Percentiles rank a stretch among this genome's conserved stretches.
Conservation (phyloP, 2,888 invertebrate genomes). For the Syrphus vitripennis region DNA sequence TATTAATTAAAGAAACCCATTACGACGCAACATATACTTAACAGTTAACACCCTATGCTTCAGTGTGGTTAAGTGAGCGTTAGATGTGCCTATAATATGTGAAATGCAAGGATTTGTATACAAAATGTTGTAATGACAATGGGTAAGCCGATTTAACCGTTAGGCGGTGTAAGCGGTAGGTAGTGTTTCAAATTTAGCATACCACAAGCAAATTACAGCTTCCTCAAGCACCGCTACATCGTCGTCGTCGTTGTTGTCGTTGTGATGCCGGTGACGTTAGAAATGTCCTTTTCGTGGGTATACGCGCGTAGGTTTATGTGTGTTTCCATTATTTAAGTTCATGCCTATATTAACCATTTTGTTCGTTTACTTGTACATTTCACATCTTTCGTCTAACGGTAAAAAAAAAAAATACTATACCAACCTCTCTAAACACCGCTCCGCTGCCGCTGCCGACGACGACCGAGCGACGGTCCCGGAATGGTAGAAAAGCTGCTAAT, state of each 20-base stretch:
- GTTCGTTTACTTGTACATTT: constrained; percentile 4
- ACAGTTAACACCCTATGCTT: constrained; percentile 24
- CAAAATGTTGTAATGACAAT: constrained; percentile 12
- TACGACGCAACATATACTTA: constrained; percentile 25
- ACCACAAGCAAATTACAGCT: constrained; percentile 34
- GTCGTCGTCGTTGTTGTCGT: neutral
- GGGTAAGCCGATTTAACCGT: constrained; percentile 58
- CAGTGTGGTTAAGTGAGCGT: neutral
- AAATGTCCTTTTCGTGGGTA: constrained; percentile 41
- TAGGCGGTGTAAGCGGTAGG: neutral
- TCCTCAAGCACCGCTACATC: constrained; percentile 5
- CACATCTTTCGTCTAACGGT: constrained; percentile 33
- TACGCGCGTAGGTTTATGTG: neutral
- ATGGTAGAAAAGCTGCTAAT: constrained; percentile 77
- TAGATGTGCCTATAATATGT: neutral
- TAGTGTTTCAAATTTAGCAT: constrained; percentile 41
- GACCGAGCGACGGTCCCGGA: neutral
- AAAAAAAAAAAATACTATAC: too few species aligned
- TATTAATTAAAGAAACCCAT: constrained; percentile 63
- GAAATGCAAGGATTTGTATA: neutral
- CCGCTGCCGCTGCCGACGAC: neutral
- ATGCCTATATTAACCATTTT: constrained; percentile 56
- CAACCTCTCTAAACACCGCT: neutral
- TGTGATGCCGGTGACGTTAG: neutral
- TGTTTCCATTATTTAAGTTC: constrained; percentile 21